Evolutionary conservation across 2,888 invertebrate species (phyloP).

Genomic region (Sphecodes monilicornis): DNA sequence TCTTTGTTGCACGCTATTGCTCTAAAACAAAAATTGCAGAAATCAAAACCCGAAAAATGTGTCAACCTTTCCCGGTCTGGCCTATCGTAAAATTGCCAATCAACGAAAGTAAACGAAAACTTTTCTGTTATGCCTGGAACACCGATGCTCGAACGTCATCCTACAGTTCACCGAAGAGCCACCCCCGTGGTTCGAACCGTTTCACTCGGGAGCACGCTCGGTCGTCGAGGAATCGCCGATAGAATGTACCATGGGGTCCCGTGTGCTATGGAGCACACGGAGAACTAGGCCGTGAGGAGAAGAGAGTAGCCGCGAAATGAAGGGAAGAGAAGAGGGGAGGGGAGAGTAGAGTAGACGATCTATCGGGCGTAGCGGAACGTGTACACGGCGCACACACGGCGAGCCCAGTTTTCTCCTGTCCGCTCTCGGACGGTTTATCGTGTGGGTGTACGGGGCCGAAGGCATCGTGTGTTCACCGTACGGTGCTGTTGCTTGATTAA

Average conservation of each 20-base stretch:
- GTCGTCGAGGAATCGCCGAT: conserved; percentile 49
- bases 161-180: conserved; percentile 21
- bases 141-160: conserved; percentile 7
- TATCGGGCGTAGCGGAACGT: conserved; percentile 61
- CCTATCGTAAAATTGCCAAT: background rate
- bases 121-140: background rate
- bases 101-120: background rate
- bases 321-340: conserved; percentile 20
- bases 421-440: conserved; percentile 54
- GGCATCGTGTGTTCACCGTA: conserved; percentile 69
- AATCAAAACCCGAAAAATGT: background rate
- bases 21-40: background rate
- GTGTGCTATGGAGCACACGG: conserved; percentile 33
- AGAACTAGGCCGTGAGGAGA: conserved; percentile 4
- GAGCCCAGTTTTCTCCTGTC: conserved; percentile 52
- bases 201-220: conserved; percentile 37
- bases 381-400: conserved; percentile 54
- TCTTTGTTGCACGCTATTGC: too few species aligned
- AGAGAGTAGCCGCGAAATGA: background rate
- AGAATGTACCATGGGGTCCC: conserved; percentile 34
- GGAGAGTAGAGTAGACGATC: conserved; percentile 40
- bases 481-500: conserved; percentile 78
- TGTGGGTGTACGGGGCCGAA: conserved; percentile 47
- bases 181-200: conserved; percentile 37
- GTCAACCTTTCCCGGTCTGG: background rate